These are phyloP conservation scores for Drosophila punjabiensis DNA, from an alignment of 1,140 invertebrate genomes.

Conservation along the genomic window DNA sequence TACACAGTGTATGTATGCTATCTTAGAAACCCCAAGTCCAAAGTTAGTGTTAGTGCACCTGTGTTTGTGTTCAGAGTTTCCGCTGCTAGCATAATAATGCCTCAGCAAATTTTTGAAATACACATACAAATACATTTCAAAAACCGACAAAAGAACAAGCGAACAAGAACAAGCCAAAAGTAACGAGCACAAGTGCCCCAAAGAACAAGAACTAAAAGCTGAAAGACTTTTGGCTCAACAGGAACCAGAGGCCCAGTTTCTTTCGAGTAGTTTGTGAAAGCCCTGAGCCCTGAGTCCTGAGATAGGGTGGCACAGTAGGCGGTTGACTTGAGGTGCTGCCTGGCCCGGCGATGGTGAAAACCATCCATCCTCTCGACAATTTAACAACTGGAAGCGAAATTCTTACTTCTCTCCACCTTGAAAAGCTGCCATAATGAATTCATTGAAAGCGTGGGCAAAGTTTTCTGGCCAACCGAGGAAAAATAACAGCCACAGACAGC, in stretches of 20 bases:
- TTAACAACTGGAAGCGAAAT: constrained; percentile 72
- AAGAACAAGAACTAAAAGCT: constrained; percentile 39
- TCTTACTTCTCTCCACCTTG: constrained; percentile 59
- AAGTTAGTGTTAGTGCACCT: constrained; percentile 15
- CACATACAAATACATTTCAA: constrained; percentile 74
- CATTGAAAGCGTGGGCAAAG: constrained; percentile 66
- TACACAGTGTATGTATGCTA: not conserved
- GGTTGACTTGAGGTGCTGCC: constrained; percentile 8
- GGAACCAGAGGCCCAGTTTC: constrained; percentile 55
- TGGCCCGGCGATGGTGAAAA: constrained; percentile 1
- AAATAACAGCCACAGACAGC: constrained; percentile 32
- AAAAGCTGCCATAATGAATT: constrained; percentile 66
- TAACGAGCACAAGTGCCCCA: constrained; percentile 67
- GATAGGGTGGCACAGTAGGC: constrained; percentile 21
- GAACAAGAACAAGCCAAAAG: constrained; percentile 66
- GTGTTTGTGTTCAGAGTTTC: constrained; percentile 75
- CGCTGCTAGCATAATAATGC: constrained; percentile 65
- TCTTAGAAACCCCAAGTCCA: not conserved
- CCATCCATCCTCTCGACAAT: constrained; percentile 44
- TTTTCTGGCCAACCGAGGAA: constrained; percentile 44
- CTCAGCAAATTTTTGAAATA: constrained; percentile 64
- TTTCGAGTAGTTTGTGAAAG: constrained; percentile 56
- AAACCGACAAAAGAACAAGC: constrained; percentile 69
- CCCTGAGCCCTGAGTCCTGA: constrained; percentile 16
- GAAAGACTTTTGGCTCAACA: constrained; percentile 40